A percentile compares a stretch with the other conserved stretches of the same genome.
Conservation (phyloP, 2,797 vertebrate species). For the Emys orbicularis region DNA sequence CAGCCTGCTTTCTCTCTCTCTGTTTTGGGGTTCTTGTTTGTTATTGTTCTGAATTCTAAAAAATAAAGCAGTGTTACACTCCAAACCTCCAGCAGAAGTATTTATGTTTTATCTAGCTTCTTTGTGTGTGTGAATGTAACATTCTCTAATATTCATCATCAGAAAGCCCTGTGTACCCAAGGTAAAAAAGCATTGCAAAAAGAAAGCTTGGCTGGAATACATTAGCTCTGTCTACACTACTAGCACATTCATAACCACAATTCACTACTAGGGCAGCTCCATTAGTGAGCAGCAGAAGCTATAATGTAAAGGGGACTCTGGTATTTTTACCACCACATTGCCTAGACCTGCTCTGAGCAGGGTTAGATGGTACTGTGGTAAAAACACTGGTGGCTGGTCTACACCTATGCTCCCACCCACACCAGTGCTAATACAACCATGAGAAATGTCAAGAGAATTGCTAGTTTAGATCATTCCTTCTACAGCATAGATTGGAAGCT, state of each 20-base stretch:
- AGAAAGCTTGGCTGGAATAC: not conserved
- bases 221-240: not conserved
- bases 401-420: not conserved
- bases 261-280: not conserved
- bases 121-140: not conserved
- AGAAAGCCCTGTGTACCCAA: not conserved
- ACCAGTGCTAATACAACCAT: accelerated
- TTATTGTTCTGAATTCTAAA: not conserved
- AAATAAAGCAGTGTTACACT: not conserved
- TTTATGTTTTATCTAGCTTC: not conserved
- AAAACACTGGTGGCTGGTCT: not conserved
- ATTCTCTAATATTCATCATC: not conserved
- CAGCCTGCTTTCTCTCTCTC: not conserved
- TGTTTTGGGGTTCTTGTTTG: not conserved
- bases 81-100: not conserved
- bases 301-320: not conserved
- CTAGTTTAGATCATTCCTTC: not conserved
- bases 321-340: not conserved
- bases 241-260: not conserved
- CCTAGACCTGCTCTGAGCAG: not conserved
- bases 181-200: not conserved
- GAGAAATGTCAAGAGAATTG: not conserved
- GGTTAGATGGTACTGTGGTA: not conserved
- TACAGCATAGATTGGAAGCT: not conserved
- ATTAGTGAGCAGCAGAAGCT: not conserved